Base-by-base conservation (phyloP, 2,113 vertebrate species). In the Quiscalus mexicanus region DNA sequence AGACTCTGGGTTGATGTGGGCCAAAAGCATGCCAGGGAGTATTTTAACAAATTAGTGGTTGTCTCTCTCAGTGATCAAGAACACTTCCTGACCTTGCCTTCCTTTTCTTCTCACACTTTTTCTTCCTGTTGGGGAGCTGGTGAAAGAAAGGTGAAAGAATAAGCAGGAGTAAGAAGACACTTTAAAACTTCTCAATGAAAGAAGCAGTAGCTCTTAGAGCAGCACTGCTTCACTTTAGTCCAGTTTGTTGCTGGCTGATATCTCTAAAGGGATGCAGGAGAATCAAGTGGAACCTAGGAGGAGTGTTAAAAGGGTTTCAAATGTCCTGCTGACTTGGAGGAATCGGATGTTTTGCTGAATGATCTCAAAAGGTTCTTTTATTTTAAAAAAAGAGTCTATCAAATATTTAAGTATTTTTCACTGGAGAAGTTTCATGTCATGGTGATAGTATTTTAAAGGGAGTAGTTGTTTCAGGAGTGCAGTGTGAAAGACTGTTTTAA, bases 1-100 rank as follows among this genome's bases (percentile, higher is more conserved):
- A 71, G 56, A 67, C 30, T 90, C 45, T 28, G 42, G 16, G 59
- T 62, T 77, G 76, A 55, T 89, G 64, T 17, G 30, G 27, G 83
- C 80, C 91, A 92, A 90, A 87, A 93, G 60, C 83, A 86, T 74
- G 86, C 16, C 30, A n/a, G 56, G 42, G 39, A 81, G 45, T 93
- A 77, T 92, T 87, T 93, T 83, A 93, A 75, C 71, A 92, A 90
- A 92, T 95, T 92, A 25, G 50, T 63, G 13, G 20, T 86, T 6
- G 16, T 50, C 30, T 89, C 35, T 86, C 30, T 86, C 11, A 23
- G 42, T 39, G 71, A n/a, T 59, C 35, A 45, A 59, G 79, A 81
- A 11, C 13, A 11, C 42, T 90, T 92, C 27, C 56, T 90, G 93
- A 81, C 56, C 19, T 84, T 95, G 64, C 52, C 37, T 89, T 74